Base-by-base conservation (phyloP, 2,797 vertebrate species). In the Pseudomugil tenellus region DNA sequence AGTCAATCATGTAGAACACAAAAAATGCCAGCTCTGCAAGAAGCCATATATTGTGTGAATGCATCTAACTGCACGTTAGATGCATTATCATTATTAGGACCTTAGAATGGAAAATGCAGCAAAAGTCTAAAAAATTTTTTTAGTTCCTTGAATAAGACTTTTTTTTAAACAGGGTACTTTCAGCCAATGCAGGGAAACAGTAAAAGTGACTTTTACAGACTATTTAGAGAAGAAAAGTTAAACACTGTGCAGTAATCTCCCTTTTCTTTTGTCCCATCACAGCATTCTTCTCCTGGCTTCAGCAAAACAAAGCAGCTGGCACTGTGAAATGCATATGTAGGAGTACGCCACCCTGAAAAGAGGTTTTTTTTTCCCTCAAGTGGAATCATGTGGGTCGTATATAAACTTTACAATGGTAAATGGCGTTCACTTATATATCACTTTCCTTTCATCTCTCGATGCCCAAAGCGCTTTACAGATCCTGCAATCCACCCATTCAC, bases 241-340 rank as follows among this genome's bases (percentile, higher is more conserved):
- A 11, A 46, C n/a, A 46, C 8, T 21, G 43, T 10, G 41, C 4
- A 2, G 4, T 26, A 23, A 51, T 51, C 48, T 25, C 16, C 25
- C 6, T 26, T 39, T 19, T 58, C 43, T 26, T 67, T 72, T 54
- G 43, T 23, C 4, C 23, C 56, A 39, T 58, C 55, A 64, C 62
- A 1, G 26, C 6, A 46, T 25, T 59, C 34, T 49, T 66, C 28
- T 60, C 23, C 68, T 71, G 16, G 49, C 31, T 63, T 43, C 65
- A 53, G 58, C 37, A 34, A n/a, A 41, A 74, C 54, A 70, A 55
- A 65, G 29, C 8, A 6, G 54, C 8, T 6, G 48, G 14, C 26
- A 29, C 49, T 6, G 31, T 58, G 32, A 63, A 63, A 52, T 16
- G 25, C 21, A 49, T 8, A 25, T 3, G 1, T 2, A 2, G 16